phyloP scores from a whole-genome alignment of 2,797 vertebrate species.

The Xenentodon cancila region DNA sequence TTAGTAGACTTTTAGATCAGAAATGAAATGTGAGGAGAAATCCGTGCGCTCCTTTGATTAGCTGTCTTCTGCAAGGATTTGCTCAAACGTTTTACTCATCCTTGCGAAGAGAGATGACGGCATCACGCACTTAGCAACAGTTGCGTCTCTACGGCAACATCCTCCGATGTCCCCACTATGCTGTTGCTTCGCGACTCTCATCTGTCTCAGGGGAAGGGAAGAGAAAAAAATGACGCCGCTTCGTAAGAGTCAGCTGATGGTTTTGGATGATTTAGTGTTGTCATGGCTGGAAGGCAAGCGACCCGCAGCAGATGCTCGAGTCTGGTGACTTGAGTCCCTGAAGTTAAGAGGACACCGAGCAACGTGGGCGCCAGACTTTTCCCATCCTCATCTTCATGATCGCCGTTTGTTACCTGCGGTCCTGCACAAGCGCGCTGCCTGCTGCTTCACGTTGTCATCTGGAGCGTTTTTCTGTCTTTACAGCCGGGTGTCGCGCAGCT shows the following conservation, averaged over 20 bases:
- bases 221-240: not conserved
- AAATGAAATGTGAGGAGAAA: too few species aligned
- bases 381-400: conserved; percentile 6
- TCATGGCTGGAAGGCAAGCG: conserved; percentile 26
- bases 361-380: conserved; percentile 5
- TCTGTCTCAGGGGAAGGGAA: conserved; percentile 10
- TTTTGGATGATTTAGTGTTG: conserved; percentile 17
- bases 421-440: not conserved
- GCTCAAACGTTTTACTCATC: conserved; percentile 28
- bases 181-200: conserved; percentile 40
- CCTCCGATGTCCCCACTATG: conserved; percentile 53
- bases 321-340: conserved; percentile 10
- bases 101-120: conserved; percentile 58
- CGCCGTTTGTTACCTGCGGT: not conserved
- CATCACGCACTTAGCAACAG: conserved; percentile 79
- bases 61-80: not conserved
- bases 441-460: conserved; percentile 6
- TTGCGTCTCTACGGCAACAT: conserved; percentile 82
- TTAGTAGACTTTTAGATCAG: too few species aligned
- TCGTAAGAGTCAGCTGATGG: not conserved
- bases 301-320: conserved; percentile 3
- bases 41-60: too few species aligned
- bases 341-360: conserved; percentile 43
- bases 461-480: not conserved
- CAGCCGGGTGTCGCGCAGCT: conserved; percentile 19